A percentile compares a stretch with the other conserved stretches of the same genome.
phyloP scores from a whole-genome alignment of 2,888 invertebrate species.

The Drepanosiphum platanoidis region DNA sequence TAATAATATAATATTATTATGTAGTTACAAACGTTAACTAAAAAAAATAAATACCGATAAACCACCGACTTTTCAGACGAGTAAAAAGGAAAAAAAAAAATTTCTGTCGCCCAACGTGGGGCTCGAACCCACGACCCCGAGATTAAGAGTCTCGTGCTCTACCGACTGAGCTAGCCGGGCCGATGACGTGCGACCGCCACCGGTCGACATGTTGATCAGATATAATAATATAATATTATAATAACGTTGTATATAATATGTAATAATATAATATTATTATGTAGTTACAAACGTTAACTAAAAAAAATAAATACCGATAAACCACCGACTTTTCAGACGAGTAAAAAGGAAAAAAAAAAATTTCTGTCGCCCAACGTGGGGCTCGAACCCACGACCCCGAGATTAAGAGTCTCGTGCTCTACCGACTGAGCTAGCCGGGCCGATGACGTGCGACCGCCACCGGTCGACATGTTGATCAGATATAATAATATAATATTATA shows the following conservation, averaged over 20 bases:
- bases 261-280: background rate
- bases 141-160: conserved; percentile 72
- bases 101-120: conserved; percentile 70
- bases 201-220: background rate
- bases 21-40: background rate
- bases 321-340: too few relatives aligned
- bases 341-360: too few relatives aligned
- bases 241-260: too few relatives aligned
- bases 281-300: background rate
- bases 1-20: background rate
- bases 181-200: background rate
- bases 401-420: conserved; percentile 72
- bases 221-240: background rate
- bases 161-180: conserved; percentile 71
- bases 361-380: conserved; percentile 70
- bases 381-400: conserved; percentile 73
- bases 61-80: too few relatives aligned
- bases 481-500: background rate
- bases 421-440: conserved; percentile 71
- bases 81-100: too few relatives aligned
- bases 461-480: background rate
- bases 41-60: background rate
- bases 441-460: background rate
- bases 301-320: background rate
- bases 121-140: conserved; percentile 73